Percentiles rank a stretch among this genome's conserved stretches.
phyloP scores from a whole-genome alignment of 2,888 invertebrate genomes.

The Biston stratarius region DNA sequence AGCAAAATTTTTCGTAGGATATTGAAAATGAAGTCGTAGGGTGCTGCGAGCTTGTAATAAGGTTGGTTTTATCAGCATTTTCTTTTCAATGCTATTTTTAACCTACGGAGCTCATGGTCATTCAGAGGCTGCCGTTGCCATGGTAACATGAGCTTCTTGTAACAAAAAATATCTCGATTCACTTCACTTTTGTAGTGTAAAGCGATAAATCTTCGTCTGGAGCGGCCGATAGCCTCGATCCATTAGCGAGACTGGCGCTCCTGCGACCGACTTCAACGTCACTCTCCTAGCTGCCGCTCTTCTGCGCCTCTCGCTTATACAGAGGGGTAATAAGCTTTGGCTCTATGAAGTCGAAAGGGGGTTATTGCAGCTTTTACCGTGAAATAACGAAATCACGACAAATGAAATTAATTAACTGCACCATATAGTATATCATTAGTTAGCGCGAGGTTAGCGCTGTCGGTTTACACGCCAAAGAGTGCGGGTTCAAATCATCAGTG shows the following conservation, averaged over 20 bases:
- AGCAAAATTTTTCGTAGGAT: no score
- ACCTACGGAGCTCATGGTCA: background rate
- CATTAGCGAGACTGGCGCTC: constrained; percentile 43
- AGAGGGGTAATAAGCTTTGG: background rate
- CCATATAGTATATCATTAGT: no score
- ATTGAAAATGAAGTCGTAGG: no score
- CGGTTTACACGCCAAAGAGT: no score
- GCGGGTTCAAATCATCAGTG: no score
- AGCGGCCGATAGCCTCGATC: constrained; percentile 30
- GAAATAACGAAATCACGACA: no score
- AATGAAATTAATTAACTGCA: no score
- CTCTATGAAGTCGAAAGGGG: no score
- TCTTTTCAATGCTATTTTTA: background rate
- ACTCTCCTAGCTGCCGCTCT: constrained; percentile 23
- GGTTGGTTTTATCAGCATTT: no score
- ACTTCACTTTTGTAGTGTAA: constrained; percentile 15
- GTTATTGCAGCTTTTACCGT: no score
- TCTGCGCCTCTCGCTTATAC: background rate
- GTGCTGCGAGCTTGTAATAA: no score
- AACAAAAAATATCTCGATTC: constrained; percentile 16
- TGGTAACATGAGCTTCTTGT: background rate
- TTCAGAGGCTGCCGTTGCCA: background rate
- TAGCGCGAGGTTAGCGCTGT: no score
- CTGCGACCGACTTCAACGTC: constrained; percentile 36
- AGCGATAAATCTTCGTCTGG: constrained; percentile 41